Evolutionary conservation across 2,888 invertebrate species (phyloP).

Genomic region (Mesopsocus fuscifrons): DNA sequence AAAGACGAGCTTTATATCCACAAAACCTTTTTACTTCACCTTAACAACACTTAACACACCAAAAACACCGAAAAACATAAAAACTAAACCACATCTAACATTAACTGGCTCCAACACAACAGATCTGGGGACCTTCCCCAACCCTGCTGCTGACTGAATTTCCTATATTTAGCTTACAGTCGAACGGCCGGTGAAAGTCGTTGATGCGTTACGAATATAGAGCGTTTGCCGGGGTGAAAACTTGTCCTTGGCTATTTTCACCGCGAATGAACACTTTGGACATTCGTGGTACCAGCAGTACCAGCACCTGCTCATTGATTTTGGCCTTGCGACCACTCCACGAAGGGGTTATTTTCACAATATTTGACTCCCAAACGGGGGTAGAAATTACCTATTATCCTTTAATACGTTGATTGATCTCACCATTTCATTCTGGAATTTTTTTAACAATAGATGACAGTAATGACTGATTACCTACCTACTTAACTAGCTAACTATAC

Average conservation of each 20-base stretch:
- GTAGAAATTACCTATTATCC: too few relatives aligned
- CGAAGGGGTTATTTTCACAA: too few relatives aligned
- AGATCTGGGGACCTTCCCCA: neutral
- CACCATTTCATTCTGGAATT: too few relatives aligned
- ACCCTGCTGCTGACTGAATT: neutral
- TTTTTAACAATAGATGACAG: too few relatives aligned
- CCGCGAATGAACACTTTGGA: too few relatives aligned
- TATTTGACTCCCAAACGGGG: too few relatives aligned
- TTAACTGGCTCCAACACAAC: neutral
- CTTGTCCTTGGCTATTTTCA: neutral
- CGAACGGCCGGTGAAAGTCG: neutral
- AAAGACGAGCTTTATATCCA: neutral
- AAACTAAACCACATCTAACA: neutral
- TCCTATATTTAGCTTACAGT: neutral
- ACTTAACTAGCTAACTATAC: too few relatives aligned
- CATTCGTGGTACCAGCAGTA: too few relatives aligned
- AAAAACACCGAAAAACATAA: neutral
- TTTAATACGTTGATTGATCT: too few relatives aligned
- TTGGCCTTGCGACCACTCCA: too few relatives aligned
- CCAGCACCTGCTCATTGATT: too few relatives aligned
- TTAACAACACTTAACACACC: neutral
- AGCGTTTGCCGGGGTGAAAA: slow-evolving; percentile 6
- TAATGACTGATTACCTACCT: too few relatives aligned
- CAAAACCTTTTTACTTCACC: neutral
- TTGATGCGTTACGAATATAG: neutral